Percentiles rank a stretch among this genome's conserved stretches.
Evolutionary conservation across 2,797 vertebrate species (phyloP).

Genomic region (Leontocebus nigricollis): DNA sequence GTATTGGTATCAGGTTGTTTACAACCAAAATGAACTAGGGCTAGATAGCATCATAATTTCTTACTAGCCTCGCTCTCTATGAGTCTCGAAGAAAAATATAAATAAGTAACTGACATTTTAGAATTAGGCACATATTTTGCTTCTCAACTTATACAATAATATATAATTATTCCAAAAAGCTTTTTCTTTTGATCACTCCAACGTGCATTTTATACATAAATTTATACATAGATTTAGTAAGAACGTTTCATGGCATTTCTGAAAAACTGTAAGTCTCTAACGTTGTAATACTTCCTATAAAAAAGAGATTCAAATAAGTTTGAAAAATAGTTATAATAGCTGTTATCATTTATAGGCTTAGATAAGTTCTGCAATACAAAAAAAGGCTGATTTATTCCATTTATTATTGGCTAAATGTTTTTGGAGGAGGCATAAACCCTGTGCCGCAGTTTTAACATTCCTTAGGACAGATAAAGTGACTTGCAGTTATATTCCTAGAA

Average conservation of each 20-base stretch:
- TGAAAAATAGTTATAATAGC: background rate
- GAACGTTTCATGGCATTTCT: background rate
- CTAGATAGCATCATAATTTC: background rate
- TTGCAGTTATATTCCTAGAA: background rate
- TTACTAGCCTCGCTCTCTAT: background rate
- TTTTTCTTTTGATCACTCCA: background rate
- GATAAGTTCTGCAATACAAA: background rate
- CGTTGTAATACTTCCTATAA: background rate
- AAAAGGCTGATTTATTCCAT: background rate
- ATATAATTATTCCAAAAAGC: background rate
- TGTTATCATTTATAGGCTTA: background rate
- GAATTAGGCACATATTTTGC: background rate
- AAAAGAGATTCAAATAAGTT: background rate
- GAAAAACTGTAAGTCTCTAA: background rate
- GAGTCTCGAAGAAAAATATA: background rate
- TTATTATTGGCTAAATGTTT: background rate
- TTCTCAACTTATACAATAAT: background rate
- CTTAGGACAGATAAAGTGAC: background rate
- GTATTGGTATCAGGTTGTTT: background rate
- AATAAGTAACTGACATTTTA: background rate
- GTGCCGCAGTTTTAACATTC: background rate
- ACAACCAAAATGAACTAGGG: background rate
- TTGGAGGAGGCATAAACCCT: background rate
- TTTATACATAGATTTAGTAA: too few relatives aligned
- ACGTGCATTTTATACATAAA: too few relatives aligned